Conservation (phyloP, 1,140 invertebrate species). For the Scaptomyza graminum region DNA sequence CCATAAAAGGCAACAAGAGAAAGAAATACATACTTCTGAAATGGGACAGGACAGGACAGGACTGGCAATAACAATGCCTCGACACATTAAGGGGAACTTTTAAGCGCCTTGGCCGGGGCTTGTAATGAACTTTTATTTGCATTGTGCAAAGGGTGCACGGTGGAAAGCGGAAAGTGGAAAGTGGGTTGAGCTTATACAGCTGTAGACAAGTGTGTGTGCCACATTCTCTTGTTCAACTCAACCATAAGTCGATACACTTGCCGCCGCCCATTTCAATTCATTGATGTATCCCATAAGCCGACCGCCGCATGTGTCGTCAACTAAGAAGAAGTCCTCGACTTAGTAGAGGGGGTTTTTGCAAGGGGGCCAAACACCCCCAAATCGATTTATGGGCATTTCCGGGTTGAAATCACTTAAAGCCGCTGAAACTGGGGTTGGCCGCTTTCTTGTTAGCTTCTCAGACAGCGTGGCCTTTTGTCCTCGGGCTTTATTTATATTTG, state of each 20-base stretch:
- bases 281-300: constrained; percentile 71
- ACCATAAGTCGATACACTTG: constrained; percentile 76
- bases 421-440: constrained; percentile 22
- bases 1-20: constrained; percentile 55
- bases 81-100: constrained; percentile 47
- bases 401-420: constrained; percentile 80
- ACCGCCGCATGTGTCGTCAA: constrained; percentile 26
- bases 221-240: constrained; percentile 50
- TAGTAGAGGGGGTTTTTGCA: neutral
- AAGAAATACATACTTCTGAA: neutral
- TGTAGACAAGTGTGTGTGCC: constrained; percentile 49
- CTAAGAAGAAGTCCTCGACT: constrained; percentile 20
- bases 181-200: neutral
- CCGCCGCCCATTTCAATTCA: constrained; percentile 78
- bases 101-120: constrained; percentile 66
- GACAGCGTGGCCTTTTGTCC: constrained; percentile 44
- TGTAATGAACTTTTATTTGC: constrained; percentile 82
- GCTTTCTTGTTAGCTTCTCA: constrained; percentile 67
- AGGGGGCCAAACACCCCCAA: constrained; percentile 27
- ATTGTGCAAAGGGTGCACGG: constrained; percentile 49
- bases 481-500: constrained; percentile 47
- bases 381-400: constrained; percentile 80
- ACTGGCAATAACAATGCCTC: constrained; percentile 51
- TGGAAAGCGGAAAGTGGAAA: neutral
- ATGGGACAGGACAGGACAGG: constrained; percentile 27